Conservation (phyloP, 2,113 vertebrate species). For the Chroicocephalus ridibundus region DNA sequence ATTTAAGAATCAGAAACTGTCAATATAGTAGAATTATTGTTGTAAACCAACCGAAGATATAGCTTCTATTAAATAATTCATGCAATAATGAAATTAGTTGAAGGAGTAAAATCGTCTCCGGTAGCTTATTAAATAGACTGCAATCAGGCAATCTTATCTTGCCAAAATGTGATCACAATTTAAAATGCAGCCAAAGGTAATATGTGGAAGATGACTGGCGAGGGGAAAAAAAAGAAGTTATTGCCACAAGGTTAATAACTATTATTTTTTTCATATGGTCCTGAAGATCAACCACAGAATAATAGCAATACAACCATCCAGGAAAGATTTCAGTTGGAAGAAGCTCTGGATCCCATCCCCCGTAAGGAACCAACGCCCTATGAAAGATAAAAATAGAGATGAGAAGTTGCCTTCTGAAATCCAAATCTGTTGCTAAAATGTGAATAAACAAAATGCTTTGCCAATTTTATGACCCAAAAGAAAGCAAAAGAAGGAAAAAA, state of each 20-base stretch:
- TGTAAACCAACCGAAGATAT: not conserved
- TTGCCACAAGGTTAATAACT: not conserved
- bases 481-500: not conserved
- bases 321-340: not conserved
- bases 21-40: not conserved
- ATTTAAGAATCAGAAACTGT: conserved; percentile 10
- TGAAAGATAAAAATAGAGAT: not conserved
- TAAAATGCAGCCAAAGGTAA: not conserved
- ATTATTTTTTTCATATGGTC: not conserved
- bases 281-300: not conserved
- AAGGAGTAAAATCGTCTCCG: not conserved
- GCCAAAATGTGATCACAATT: not conserved
- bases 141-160: not conserved
- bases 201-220: not conserved
- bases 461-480: not conserved
- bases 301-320: not conserved
- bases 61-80: conserved; percentile 18
- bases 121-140: not conserved
- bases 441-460: not conserved
- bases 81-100: not conserved
- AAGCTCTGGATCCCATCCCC: not conserved
- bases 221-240: not conserved
- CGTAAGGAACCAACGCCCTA: not conserved
- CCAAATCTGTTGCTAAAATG: not conserved
- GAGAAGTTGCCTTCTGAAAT: not conserved